These are phyloP conservation scores for Panurus biarmicus DNA, from an alignment of 2,113 vertebrate genomes.

Conservation along the genomic window DNA sequence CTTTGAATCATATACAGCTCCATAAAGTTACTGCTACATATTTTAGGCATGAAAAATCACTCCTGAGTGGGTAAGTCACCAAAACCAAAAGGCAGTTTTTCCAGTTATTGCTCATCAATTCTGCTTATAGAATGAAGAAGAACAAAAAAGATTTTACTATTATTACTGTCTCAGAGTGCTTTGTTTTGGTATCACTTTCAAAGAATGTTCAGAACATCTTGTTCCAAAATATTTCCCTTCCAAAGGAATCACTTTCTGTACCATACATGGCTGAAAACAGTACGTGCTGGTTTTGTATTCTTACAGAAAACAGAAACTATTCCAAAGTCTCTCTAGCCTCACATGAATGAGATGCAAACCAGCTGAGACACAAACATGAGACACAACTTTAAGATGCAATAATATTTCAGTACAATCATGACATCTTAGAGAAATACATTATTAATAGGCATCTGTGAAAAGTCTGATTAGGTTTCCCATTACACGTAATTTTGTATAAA, in stretches of 20 bases:
- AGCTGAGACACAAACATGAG: not conserved
- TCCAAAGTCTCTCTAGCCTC: not conserved
- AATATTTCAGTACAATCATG: not conserved
- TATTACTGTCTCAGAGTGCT: constrained; percentile 27
- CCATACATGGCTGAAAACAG: not conserved
- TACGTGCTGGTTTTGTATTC: not conserved
- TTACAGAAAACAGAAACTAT: not conserved
- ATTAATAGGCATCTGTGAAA: not conserved
- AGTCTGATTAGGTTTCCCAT: not conserved
- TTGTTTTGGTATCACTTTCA: constrained; percentile 38
- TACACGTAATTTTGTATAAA: not conserved
- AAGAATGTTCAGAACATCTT: constrained; percentile 38
- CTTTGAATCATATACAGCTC: not conserved
- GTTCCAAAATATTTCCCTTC: constrained; percentile 24
- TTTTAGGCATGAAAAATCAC: not conserved
- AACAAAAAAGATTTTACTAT: constrained; percentile 2
- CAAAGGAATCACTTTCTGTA: constrained; percentile 19
- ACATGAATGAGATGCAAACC: not conserved
- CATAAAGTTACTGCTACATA: not conserved
- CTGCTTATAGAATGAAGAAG: not conserved
- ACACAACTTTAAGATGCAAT: not conserved
- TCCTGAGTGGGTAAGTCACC: not conserved
- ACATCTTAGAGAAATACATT: not conserved
- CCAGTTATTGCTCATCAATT: not conserved
- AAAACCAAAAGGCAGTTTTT: not conserved